These are phyloP conservation scores for Cenopis cana DNA, from an alignment of 2,888 invertebrate genomes.

Conservation along the genomic window DNA sequence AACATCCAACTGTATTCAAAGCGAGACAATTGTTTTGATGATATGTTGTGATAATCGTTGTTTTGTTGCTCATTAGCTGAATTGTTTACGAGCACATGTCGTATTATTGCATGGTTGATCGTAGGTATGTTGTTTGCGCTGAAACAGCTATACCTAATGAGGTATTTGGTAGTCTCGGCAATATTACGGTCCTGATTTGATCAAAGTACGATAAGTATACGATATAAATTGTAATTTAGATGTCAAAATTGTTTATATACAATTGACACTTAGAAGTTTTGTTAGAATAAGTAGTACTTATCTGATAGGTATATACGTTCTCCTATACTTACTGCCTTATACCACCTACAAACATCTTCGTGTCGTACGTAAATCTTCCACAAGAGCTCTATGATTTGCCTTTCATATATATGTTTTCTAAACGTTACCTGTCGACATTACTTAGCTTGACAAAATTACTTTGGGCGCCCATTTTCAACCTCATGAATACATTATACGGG, in stretches of 20 bases:
- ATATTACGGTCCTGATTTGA: neutral
- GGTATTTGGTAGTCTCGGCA: neutral
- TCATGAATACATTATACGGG: conserved; percentile 39
- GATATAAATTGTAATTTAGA: too few species aligned
- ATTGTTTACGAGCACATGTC: conserved; percentile 24
- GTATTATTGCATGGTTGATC: conserved; percentile 5
- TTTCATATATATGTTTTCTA: conserved; percentile 10
- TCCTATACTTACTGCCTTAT: neutral
- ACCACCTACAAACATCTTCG: neutral
- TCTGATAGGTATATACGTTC: too few species aligned
- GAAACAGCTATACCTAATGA: conserved; percentile 4
- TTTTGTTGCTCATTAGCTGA: conserved; percentile 14
- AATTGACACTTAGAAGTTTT: too few species aligned
- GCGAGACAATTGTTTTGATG: conserved; percentile 38
- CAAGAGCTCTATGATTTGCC: conserved; percentile 3
- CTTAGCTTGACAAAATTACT: conserved; percentile 21
- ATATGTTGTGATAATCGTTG: conserved; percentile 28
- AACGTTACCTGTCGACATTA: conserved; percentile 17
- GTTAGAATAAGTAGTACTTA: too few species aligned
- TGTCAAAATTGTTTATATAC: neutral
- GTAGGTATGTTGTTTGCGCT: conserved; percentile 6
- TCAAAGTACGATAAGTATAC: neutral
- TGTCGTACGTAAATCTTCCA: neutral
- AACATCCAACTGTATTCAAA: conserved; percentile 29
- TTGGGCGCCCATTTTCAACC: conserved; percentile 26